Percentiles rank a stretch among this genome's conserved stretches.
Evolutionary conservation across 2,797 vertebrate species (phyloP).

Genomic region (Fistularia commersonii): DNA sequence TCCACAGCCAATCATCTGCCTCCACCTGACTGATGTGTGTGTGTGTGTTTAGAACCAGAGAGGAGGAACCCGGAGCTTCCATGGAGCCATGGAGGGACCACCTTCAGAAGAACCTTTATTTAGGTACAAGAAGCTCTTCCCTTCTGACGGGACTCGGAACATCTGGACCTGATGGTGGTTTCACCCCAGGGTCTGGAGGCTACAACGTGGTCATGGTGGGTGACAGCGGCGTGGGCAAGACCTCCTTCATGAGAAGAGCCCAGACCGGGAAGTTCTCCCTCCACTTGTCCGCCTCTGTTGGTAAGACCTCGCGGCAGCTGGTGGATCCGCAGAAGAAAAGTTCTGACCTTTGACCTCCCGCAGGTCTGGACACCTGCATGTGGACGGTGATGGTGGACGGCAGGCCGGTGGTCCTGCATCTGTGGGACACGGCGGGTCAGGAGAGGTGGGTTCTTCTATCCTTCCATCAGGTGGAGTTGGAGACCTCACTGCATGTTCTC

Average conservation of each 20-base stretch:
- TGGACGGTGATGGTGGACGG: slow-evolving; percentile 82
- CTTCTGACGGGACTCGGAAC: background rate
- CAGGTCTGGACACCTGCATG: slow-evolving; percentile 86
- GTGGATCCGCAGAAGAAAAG: too few relatives aligned
- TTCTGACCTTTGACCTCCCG: too few relatives aligned
- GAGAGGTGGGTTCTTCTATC: slow-evolving; percentile 76
- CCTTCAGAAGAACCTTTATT: slow-evolving; percentile 17
- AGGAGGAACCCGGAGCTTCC: too few relatives aligned
- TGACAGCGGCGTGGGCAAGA: slow-evolving; percentile 89
- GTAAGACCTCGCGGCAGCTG: slow-evolving; percentile 62
- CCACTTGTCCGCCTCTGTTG: slow-evolving; percentile 77
- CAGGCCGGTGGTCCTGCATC: slow-evolving; percentile 75
- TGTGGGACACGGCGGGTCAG: slow-evolving; percentile 97
- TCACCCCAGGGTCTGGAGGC: background rate
- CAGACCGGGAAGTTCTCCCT: slow-evolving; percentile 72
- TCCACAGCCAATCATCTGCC: too few relatives aligned
- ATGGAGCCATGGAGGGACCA: slow-evolving; percentile 8
- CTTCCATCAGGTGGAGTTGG: background rate
- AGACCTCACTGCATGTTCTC: background rate
- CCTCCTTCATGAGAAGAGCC: slow-evolving; percentile 84
- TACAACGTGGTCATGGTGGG: slow-evolving; percentile 86
- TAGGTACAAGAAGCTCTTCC: slow-evolving; percentile 29
- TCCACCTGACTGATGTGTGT: too few relatives aligned
- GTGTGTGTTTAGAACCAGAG: too few relatives aligned
- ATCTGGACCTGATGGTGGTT: background rate